Evolutionary conservation across 1,140 invertebrate genomes (phyloP), one percentile per base, ranked within the genome.

Genomic region (Luehdorfia chinensis): DNA sequence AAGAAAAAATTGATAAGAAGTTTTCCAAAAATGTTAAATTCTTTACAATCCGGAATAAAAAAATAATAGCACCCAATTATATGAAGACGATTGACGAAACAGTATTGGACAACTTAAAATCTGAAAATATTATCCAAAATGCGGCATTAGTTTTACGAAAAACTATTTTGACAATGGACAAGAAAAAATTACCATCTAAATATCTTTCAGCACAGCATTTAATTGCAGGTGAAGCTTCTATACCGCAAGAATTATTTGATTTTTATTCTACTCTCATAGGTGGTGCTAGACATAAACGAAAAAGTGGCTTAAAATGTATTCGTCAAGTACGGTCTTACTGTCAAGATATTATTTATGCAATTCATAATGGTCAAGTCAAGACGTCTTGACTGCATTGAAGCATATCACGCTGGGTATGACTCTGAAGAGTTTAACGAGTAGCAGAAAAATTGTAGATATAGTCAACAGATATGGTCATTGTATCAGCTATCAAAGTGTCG

Each of bases 361-460:
- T 60, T 8, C 30, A 19, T 30, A 66, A 66, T 61, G 68, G 68
- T 16, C 25, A 11, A 8, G 23, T 65, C 4, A 76, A 74, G 51
- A 55, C 66, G 4, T 54, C 44, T n/a, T n/a, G n/a, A n/a, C n/a
- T n/a, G n/a, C n/a, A n/a, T n/a, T n/a, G n/a, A 72, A 75, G 50
- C 69, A 74, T 30, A 72, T 70, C n/a, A 61, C 30, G 34, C 36
- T 73, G 5, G 67, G 66, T 1, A 62, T 73, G 21, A 53, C 69
- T 18, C n/a, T 71, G 16, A 69, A 74, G 50, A 78, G 69, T 54
- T 34, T 75, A 32, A 71, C 69, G 12, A 76, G 65, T 14, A 71
- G 75, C 23, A 39, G 59, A 31, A 75, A 73, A 46, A 27, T 61
- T 32, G 16, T 60, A 1, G 46, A 55, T 12, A 50, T 59, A 19